Conservation (phyloP, 2,113 vertebrate genomes). For the Microcebus ravelobensis region DNA sequence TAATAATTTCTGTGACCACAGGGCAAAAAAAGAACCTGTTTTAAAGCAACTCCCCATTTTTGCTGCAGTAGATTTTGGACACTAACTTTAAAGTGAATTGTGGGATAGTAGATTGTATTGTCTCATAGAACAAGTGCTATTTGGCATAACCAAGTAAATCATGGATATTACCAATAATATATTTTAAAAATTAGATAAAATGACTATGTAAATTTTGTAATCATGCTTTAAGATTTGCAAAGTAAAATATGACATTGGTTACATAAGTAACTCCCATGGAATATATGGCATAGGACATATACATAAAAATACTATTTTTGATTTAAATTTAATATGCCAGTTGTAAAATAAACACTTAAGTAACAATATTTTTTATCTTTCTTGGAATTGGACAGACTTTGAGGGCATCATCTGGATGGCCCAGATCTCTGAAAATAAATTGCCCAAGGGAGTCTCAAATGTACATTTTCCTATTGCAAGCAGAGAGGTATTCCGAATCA, state of each 20-base stretch:
- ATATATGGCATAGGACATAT: not conserved
- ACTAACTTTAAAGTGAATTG: not conserved
- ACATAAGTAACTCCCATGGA: not conserved
- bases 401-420: conserved; percentile 6
- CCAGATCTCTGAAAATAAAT: conserved; percentile 38
- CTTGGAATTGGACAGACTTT: conserved; percentile 53
- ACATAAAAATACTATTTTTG: not conserved
- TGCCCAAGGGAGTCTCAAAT: not conserved
- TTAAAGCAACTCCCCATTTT: not conserved
- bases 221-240: not conserved
- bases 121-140: not conserved
- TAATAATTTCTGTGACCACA: not conserved
- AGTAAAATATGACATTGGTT: conserved; percentile 13
- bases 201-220: not conserved
- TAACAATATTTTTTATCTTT: conserved; percentile 25
- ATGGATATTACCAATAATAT: not conserved
- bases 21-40: not conserved
- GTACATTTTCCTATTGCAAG: conserved; percentile 11
- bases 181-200: not conserved
- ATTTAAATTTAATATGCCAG: not conserved
- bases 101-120: not conserved
- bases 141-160: not conserved
- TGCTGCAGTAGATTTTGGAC: not conserved
- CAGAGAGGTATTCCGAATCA: conserved; percentile 36
- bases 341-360: not conserved